phyloP scores from a whole-genome alignment of 2,113 vertebrate species.

The Malurus melanocephalus region DNA sequence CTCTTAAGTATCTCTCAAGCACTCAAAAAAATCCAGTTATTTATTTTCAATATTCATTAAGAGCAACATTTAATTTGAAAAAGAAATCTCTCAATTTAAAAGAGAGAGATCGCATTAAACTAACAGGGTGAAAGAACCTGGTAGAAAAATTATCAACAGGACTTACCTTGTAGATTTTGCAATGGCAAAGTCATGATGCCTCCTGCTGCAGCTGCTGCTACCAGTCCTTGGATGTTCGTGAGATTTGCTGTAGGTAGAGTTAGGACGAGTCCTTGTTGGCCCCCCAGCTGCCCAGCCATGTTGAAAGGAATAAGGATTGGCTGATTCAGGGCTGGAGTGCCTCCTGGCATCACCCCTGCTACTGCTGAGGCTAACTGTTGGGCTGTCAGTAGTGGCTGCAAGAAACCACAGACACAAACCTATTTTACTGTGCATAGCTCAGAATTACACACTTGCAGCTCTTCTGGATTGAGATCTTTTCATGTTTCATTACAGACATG shows the following conservation, averaged over 20 bases:
- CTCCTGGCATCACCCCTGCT: conserved; percentile 92
- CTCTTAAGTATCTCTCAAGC: background rate
- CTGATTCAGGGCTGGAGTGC: conserved; percentile 89
- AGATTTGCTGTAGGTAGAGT: conserved; percentile 93
- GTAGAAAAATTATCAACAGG: background rate
- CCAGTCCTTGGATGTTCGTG: conserved; percentile 92
- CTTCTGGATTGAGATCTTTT: background rate
- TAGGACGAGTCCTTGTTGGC: conserved; percentile 96
- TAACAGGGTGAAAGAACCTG: background rate
- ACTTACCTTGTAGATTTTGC: conserved; percentile 98
- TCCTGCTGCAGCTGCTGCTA: conserved; percentile 95
- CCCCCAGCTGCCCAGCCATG: conserved; percentile 92
- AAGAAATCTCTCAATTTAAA: background rate
- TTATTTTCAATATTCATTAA: background rate
- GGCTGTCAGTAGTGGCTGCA: conserved; percentile 91
- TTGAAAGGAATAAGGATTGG: conserved; percentile 98
- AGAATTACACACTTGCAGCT: background rate
- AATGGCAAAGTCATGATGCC: conserved; percentile 98
- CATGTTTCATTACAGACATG: fast-evolving
- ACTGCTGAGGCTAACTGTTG: conserved; percentile 94
- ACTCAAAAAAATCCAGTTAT: background rate
- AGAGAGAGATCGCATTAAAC: background rate
- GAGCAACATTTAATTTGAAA: background rate
- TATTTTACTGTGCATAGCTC: background rate
- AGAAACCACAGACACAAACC: conserved; percentile 45